These are phyloP conservation scores for Ectropis grisescens DNA, from an alignment of 1,140 invertebrate genomes.

Conservation along the genomic window DNA sequence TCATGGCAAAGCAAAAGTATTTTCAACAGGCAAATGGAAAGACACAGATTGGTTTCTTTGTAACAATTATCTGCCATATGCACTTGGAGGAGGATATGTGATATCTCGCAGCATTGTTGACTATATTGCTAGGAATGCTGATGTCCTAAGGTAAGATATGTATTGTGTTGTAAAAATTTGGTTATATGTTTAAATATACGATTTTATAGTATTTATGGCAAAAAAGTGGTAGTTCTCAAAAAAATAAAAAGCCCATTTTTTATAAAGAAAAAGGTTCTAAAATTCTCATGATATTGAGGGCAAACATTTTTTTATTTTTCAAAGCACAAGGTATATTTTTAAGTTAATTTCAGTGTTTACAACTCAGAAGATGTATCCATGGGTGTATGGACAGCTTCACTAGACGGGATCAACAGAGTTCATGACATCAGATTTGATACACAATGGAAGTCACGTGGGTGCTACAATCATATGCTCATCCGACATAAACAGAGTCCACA, in stretches of 20 bases:
- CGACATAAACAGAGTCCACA: constrained; percentile 85
- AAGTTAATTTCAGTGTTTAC: constrained; percentile 74
- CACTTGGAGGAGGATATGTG: constrained; percentile 95
- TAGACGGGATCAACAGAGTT: constrained; percentile 86
- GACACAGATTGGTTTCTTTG: constrained; percentile 91
- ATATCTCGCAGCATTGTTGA: constrained; percentile 85
- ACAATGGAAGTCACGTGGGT: constrained; percentile 91
- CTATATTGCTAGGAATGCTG: constrained; percentile 82
- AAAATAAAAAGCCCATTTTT: no score
- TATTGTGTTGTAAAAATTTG: no score
- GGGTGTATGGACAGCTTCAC: constrained; percentile 90
- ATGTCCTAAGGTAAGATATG: constrained; percentile 74
- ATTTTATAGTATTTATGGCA: no score
- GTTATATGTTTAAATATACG: no score
- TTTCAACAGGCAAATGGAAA: constrained; percentile 87
- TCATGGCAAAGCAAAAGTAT: constrained; percentile 86
- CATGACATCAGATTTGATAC: constrained; percentile 97
- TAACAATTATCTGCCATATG: constrained; percentile 96
- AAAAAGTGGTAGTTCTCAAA: no score
- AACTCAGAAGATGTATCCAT: constrained; percentile 95
- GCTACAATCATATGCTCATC: constrained; percentile 87
- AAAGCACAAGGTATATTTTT: no score
- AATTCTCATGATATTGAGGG: no score
- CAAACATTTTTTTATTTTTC: no score
- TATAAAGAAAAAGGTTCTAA: no score